phyloP scores from a whole-genome alignment of 2,888 invertebrate genomes.

The Tanypteryx hageni region DNA sequence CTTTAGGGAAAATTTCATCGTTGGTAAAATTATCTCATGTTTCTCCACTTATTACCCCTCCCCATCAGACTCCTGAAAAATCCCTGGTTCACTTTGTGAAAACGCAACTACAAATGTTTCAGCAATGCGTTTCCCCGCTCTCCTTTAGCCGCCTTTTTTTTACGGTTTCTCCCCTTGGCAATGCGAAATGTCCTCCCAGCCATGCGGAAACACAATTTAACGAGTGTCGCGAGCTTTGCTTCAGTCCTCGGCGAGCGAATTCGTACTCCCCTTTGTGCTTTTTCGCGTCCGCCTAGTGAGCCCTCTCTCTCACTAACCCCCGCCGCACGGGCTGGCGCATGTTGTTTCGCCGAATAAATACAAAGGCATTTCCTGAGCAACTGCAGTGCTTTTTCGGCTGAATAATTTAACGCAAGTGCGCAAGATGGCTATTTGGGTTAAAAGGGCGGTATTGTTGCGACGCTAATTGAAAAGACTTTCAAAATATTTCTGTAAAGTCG shows the following conservation, averaged over 20 bases:
- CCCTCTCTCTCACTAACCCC: not conserved
- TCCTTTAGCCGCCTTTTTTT: not conserved
- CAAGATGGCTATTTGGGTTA: not conserved
- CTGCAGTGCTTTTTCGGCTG: not conserved
- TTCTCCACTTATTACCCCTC: not conserved
- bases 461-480: not conserved
- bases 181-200: slow-evolving; percentile 8
- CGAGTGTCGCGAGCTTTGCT: not conserved
- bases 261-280: not conserved
- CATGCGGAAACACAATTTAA: slow-evolving; percentile 15
- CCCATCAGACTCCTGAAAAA: not conserved
- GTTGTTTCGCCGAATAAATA: not conserved
- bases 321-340: not conserved
- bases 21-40: not conserved
- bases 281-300: not conserved
- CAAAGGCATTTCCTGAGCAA: not conserved
- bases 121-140: not conserved
- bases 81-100: too few species aligned
- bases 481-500: not conserved
- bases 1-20: too few species aligned
- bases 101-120: not conserved
- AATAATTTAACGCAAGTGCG: not conserved
- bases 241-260: not conserved
- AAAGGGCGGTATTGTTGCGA: not conserved
- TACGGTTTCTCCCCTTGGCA: not conserved